Conservation (phyloP, 1,140 invertebrate species). For the Thrips palmi region DNA sequence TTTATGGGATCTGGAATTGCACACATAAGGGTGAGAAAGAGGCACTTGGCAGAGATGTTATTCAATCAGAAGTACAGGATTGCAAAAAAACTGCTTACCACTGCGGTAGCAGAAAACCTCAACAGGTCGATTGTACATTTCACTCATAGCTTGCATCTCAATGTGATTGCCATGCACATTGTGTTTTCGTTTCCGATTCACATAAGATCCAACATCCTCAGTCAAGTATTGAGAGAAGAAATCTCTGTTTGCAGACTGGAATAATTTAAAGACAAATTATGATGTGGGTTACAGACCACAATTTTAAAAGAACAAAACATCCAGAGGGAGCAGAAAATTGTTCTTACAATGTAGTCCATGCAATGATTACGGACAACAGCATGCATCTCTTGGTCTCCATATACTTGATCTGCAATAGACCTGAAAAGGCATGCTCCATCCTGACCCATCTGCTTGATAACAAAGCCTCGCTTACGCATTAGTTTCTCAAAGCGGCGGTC, state of each 20-base stretch:
- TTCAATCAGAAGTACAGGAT: conserved; percentile 3
- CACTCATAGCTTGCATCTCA: conserved; percentile 85
- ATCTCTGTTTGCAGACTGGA: conserved; percentile 61
- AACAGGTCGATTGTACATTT: conserved; percentile 83
- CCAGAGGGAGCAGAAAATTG: background rate
- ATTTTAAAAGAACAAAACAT: background rate
- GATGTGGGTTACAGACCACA: background rate
- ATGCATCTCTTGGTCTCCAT: conserved; percentile 88
- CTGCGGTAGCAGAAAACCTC: conserved; percentile 81
- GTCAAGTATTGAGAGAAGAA: conserved; percentile 89
- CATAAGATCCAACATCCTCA: conserved; percentile 77
- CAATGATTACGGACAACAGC: conserved; percentile 64
- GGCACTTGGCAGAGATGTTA: background rate
- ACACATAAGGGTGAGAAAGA: background rate
- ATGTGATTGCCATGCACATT: conserved; percentile 85
- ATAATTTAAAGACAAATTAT: conserved; percentile 16
- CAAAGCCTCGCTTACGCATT: conserved; percentile 53
- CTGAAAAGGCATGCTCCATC: conserved; percentile 88
- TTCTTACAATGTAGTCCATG: conserved; percentile 81
- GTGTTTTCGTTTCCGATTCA: conserved; percentile 57
- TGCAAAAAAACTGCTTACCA: conserved; percentile 29
- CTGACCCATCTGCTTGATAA: conserved; percentile 76
- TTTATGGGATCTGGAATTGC: conserved; percentile 62
- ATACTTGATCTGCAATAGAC: conserved; percentile 83
- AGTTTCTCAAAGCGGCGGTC: conserved; percentile 52